These are phyloP conservation scores for Chlamydotis undulata DNA, from an alignment of 2,113 vertebrate species.

Conservation along the genomic window DNA sequence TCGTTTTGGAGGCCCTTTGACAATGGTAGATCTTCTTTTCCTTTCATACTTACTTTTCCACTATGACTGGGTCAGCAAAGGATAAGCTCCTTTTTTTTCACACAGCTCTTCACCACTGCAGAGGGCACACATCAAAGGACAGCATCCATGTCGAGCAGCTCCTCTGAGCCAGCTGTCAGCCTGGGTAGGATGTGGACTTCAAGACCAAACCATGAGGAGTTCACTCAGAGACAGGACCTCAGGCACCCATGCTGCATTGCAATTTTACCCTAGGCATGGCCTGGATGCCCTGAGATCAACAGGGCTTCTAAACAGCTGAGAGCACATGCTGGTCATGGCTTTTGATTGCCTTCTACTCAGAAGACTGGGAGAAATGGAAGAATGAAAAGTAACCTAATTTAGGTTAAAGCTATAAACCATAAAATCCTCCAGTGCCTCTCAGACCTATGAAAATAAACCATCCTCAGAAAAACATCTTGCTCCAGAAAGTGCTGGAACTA, in stretches of 20 bases:
- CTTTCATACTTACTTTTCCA: not conserved
- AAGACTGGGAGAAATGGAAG: not conserved
- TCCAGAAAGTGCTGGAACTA: constrained; percentile 5
- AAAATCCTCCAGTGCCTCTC: not conserved
- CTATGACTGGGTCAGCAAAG: not conserved
- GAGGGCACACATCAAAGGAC: not conserved
- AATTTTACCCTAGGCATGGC: not conserved
- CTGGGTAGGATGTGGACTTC: not conserved
- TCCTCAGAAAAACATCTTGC: not conserved
- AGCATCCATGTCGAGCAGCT: not conserved
- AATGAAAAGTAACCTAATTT: not conserved
- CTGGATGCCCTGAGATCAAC: not conserved
- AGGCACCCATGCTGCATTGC: accelerated
- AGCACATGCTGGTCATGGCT: not conserved
- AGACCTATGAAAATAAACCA: not conserved
- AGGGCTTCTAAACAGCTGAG: not conserved
- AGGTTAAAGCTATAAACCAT: not conserved
- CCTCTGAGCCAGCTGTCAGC: not conserved
- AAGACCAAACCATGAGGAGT: not conserved
- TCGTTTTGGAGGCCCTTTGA: not conserved
- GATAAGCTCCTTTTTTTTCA: not conserved
- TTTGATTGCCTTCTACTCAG: not conserved
- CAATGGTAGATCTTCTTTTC: not conserved
- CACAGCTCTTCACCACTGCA: not conserved
- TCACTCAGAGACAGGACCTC: not conserved